Conservation (phyloP, 1,140 invertebrate species). For the Melitaea cinxia region DNA sequence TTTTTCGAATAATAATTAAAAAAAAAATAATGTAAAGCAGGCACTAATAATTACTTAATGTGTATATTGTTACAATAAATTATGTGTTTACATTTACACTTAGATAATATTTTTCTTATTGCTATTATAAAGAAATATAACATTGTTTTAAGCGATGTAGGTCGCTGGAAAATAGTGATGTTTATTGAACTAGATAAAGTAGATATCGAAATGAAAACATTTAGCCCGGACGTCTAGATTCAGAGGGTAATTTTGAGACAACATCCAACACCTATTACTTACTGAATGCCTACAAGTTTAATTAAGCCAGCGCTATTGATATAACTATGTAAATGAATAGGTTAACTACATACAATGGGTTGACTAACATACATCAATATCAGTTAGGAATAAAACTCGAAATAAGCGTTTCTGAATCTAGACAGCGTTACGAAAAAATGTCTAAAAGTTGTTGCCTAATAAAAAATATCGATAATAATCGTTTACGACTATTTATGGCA, state of each 20-base stretch:
- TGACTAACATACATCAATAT: conserved; percentile 40
- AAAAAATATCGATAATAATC: conserved; percentile 26
- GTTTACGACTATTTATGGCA: conserved; percentile 70
- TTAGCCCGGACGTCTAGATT: conserved; percentile 48
- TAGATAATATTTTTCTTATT: conserved; percentile 67
- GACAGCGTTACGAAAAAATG: conserved; percentile 34
- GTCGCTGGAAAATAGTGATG: conserved; percentile 59
- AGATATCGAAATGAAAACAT: conserved; percentile 39
- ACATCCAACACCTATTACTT: conserved; percentile 25
- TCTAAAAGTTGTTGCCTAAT: conserved; percentile 37
- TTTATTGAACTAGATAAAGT: conserved; percentile 60
- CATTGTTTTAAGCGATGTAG: conserved; percentile 50
- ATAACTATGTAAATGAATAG: conserved; percentile 20
- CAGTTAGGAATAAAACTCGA: conserved; percentile 31
- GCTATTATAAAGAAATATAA: conserved; percentile 71
- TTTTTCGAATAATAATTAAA: conserved; percentile 51
- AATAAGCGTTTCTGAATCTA: conserved; percentile 42
- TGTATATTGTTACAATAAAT: conserved; percentile 78
- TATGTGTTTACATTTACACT: conserved; percentile 74
- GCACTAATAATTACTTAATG: conserved; percentile 77
- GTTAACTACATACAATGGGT: conserved; percentile 20
- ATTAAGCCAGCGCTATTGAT: conserved; percentile 29
- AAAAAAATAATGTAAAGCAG: conserved; percentile 75
- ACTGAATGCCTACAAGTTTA: conserved; percentile 25
- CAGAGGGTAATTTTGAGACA: conserved; percentile 37